Conservation (phyloP, 1,140 invertebrate genomes). For the Dendrolimus punctatus region DNA sequence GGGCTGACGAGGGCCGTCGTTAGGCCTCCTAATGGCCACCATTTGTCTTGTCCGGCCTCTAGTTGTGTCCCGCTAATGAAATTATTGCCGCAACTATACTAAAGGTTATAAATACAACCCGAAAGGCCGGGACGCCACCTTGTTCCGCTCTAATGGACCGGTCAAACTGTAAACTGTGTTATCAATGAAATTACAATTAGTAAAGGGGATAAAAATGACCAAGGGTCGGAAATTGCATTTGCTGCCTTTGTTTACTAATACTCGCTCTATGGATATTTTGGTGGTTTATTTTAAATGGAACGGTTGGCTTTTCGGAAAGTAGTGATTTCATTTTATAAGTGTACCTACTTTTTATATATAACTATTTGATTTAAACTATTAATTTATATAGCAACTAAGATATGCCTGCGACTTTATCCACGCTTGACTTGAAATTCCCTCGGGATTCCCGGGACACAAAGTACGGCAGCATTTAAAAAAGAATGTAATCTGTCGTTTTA, state of each 20-base stretch:
- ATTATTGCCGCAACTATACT: constrained; percentile 72
- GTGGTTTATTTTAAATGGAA: not conserved
- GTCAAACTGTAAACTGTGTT: constrained; percentile 72
- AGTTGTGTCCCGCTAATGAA: constrained; percentile 69
- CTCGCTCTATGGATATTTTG: not conserved
- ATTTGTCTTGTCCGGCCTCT: constrained; percentile 70
- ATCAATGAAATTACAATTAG: constrained; percentile 72
- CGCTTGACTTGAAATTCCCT: no score
- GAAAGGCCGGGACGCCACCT: constrained; percentile 65
- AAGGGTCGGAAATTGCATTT: constrained; percentile 52
- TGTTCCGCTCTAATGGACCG: constrained; percentile 69
- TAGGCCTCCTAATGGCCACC: constrained; percentile 63
- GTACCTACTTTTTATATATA: no score
- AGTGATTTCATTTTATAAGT: no score
- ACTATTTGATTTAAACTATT: no score
- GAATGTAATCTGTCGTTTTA: no score
- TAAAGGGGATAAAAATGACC: constrained; percentile 55
- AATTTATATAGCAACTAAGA: no score
- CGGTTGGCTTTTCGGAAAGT: no score
- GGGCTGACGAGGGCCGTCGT: constrained; percentile 65
- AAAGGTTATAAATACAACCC: constrained; percentile 69
- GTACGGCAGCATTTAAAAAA: no score
- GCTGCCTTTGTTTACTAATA: constrained; percentile 22
- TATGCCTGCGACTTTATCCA: no score
- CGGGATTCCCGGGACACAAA: no score